Percentiles rank a stretch among this genome's conserved stretches.
Conservation (phyloP, 1,140 invertebrate species). For the Hypsibius dujardini region DNA sequence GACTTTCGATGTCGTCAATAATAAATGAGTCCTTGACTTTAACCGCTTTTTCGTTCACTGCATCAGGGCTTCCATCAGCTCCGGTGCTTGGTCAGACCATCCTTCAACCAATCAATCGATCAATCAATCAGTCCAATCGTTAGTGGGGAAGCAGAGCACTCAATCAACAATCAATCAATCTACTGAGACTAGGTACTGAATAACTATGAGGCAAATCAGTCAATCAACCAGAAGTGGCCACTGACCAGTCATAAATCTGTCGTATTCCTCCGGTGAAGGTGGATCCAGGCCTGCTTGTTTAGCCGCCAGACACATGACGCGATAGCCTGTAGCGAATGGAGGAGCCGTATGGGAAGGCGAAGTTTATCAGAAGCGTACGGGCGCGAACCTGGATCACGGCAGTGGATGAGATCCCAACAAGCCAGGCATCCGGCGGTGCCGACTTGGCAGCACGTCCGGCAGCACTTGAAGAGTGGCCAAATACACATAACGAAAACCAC, state of each 20-base stretch:
- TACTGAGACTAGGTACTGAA: no score
- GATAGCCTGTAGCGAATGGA: constrained; percentile 2
- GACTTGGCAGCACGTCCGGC: background rate
- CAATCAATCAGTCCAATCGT: no score
- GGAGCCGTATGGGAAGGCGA: background rate
- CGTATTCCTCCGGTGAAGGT: background rate
- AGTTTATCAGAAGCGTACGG: background rate
- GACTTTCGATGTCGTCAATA: no score
- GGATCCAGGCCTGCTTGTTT: background rate
- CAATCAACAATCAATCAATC: no score
- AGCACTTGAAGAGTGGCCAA: background rate
- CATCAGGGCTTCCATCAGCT: constrained; percentile 5
- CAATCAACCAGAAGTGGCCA: no score
- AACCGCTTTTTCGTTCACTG: no score
- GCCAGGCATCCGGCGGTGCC: background rate
- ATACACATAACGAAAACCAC: background rate
- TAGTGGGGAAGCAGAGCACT: no score
- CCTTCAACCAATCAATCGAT: no score
- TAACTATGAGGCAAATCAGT: no score
- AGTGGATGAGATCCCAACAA: background rate
- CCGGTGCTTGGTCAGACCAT: background rate
- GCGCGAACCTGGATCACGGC: background rate
- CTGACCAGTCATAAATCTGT: background rate
- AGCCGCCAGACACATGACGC: background rate
- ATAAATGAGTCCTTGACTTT: no score